These are phyloP conservation scores for Drosophila pachea DNA, from an alignment of 1,140 invertebrate species.

Conservation along the genomic window DNA sequence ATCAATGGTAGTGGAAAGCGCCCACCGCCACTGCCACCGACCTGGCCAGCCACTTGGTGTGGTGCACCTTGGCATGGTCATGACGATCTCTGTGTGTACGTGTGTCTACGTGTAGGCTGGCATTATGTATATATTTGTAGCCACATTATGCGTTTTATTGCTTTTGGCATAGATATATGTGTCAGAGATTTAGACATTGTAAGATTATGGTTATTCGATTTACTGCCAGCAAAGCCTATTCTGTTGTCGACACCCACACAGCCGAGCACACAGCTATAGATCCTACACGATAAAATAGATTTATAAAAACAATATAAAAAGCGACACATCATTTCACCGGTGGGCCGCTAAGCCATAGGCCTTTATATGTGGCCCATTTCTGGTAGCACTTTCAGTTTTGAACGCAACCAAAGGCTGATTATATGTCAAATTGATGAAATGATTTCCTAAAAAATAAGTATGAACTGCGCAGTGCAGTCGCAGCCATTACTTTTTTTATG, in stretches of 20 bases:
- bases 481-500: no score
- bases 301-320: constrained; percentile 12
- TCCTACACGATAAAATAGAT: constrained; percentile 4
- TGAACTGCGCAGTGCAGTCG: no score
- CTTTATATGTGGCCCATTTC: constrained; percentile 35
- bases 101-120: constrained; percentile 50
- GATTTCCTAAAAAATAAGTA: neutral
- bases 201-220: constrained; percentile 57
- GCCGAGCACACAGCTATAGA: neutral
- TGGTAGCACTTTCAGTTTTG: constrained; percentile 55
- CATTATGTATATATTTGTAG: constrained; percentile 11
- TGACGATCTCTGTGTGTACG: neutral
- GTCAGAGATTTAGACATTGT: constrained; percentile 72
- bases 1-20: constrained; percentile 60
- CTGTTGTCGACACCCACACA: constrained; percentile 55
- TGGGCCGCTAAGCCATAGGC: constrained; percentile 31
- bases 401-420: neutral
- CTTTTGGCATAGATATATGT: constrained; percentile 53
- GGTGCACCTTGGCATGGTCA: constrained; percentile 36
- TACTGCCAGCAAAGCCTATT: constrained; percentile 46
- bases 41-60: constrained; percentile 41
- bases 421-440: neutral
- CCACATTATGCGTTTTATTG: constrained; percentile 66
- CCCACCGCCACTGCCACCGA: constrained; percentile 18
- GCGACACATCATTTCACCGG: constrained; percentile 30